Evolutionary conservation across 2,113 vertebrate genomes (phyloP).

Genomic region (Dromaius novaehollandiae): DNA sequence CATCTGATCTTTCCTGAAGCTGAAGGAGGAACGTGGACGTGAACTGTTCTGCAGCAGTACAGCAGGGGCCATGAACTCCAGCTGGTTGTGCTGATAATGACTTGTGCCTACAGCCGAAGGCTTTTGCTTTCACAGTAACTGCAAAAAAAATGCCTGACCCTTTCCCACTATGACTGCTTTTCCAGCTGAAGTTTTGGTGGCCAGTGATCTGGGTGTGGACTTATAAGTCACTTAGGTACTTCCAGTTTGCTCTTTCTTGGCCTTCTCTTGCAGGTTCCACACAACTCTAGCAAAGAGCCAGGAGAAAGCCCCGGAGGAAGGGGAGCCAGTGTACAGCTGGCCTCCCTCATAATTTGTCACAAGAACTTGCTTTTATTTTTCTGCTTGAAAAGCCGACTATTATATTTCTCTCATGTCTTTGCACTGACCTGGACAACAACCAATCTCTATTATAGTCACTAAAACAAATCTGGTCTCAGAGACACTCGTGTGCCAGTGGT

Average conservation of each 20-base stretch:
- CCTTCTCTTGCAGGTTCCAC: neutral
- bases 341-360: neutral
- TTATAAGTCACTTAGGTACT: neutral
- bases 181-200: neutral
- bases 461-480: conserved; percentile 27
- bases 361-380: conserved; percentile 19
- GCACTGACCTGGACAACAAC: neutral
- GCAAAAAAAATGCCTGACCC: neutral
- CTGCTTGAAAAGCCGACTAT: neutral
- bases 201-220: neutral
- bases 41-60: neutral
- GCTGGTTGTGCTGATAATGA: neutral
- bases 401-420: neutral
- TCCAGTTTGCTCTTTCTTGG: neutral
- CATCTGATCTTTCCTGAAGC: neutral
- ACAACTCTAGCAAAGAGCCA: neutral
- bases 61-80: neutral
- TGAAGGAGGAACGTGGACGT: neutral
- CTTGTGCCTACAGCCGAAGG: neutral
- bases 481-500: neutral
- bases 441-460: neutral
- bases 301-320: neutral
- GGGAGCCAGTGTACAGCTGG: neutral
- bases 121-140: neutral
- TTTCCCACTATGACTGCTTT: neutral